Conservation (phyloP, 2,888 invertebrate genomes). For the Hydrotaea diabolus region DNA sequence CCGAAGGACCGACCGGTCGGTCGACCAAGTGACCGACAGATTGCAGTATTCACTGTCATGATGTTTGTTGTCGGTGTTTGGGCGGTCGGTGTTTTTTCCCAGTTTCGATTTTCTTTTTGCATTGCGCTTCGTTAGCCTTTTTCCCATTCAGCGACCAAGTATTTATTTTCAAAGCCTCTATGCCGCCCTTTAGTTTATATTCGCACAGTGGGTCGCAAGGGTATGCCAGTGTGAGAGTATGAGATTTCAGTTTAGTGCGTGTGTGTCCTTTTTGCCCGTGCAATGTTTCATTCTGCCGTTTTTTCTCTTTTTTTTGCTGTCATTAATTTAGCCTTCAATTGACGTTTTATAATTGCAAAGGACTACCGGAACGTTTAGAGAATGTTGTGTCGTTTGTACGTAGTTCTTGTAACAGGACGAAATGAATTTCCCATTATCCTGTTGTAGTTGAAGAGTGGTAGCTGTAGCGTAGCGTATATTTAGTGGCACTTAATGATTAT, state of each 20-base stretch:
- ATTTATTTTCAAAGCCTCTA: constrained; percentile 56
- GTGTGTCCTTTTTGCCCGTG: constrained; percentile 52
- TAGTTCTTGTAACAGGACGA: no score
- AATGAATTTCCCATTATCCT: constrained; percentile 46
- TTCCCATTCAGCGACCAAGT: not conserved
- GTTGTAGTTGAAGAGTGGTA: not conserved
- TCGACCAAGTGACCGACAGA: constrained; percentile 36
- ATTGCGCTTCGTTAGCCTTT: constrained; percentile 18
- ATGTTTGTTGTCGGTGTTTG: constrained; percentile 20
- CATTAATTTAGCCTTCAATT: constrained; percentile 74
- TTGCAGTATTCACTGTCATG: constrained; percentile 46
- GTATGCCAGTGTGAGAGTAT: not conserved
- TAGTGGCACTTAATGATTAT: constrained; percentile 64
- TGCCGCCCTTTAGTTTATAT: constrained; percentile 49
- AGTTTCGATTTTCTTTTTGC: constrained; percentile 15
- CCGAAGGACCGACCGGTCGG: not conserved
- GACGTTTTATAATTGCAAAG: constrained; percentile 75
- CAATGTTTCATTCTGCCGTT: constrained; percentile 8
- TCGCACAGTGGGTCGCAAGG: constrained; percentile 17
- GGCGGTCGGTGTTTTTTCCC: not conserved
- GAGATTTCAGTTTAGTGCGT: not conserved
- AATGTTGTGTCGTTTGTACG: not conserved
- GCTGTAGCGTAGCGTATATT: constrained; percentile 8
- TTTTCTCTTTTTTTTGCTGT: constrained; percentile 39
- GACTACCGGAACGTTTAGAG: constrained; percentile 62